Conservation (phyloP, 2,888 invertebrate species). For the Scaptomyza caliginosa region DNA sequence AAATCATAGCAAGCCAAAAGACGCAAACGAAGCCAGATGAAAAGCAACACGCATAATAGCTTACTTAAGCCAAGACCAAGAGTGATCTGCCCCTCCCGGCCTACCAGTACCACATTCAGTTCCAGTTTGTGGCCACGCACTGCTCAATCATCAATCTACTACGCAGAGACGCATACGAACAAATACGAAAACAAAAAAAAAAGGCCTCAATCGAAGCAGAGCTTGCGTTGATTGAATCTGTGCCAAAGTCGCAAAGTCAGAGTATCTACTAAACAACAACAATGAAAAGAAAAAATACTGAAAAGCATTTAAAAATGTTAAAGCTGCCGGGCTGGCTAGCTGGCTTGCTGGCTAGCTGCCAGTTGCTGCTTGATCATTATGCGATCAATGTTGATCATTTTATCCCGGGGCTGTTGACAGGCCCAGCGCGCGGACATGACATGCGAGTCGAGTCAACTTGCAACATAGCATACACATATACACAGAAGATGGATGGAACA, state of each 20-base stretch:
- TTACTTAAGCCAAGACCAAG: slow-evolving; percentile 69
- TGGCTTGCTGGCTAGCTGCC: slow-evolving; percentile 29
- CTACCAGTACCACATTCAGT: no score
- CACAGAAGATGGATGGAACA: background rate
- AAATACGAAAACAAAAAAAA: no score
- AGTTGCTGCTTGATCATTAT: slow-evolving; percentile 80
- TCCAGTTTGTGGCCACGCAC: slow-evolving; percentile 49
- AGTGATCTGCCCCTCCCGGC: background rate
- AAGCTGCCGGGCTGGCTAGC: no score
- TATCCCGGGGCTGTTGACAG: slow-evolving; percentile 83
- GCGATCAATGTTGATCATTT: slow-evolving; percentile 83
- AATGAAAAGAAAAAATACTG: background rate
- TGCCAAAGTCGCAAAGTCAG: slow-evolving; percentile 31
- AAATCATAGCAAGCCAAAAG: slow-evolving; percentile 48
- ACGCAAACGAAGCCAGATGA: background rate
- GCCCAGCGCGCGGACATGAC: slow-evolving; percentile 82
- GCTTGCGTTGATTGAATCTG: slow-evolving; percentile 57
- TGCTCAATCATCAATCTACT: slow-evolving; percentile 77
- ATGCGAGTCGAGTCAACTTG: slow-evolving; percentile 72
- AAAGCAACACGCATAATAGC: slow-evolving; percentile 74
- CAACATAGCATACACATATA: slow-evolving; percentile 34
- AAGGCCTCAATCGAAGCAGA: slow-evolving; percentile 23
- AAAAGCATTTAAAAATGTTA: slow-evolving; percentile 68
- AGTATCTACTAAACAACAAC: slow-evolving; percentile 1
- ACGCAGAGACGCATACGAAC: slow-evolving; percentile 22